Evolutionary conservation across 2,797 vertebrate species (phyloP), one percentile per base, ranked within the genome.

Genomic region (Gephyroberyx darwinii): DNA sequence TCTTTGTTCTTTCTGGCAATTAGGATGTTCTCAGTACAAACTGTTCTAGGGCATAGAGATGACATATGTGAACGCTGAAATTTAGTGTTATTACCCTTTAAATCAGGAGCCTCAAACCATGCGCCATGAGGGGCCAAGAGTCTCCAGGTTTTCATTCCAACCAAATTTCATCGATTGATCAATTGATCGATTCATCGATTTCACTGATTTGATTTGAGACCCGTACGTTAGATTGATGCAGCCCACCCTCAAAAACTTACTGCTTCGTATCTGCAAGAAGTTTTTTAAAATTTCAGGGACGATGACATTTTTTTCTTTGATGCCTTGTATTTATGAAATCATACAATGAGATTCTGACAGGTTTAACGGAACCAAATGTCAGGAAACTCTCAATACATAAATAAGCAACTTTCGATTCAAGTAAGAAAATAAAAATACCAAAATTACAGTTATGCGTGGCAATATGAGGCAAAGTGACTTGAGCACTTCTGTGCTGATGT

Each of bases 381-480:
- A 64, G 17, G 57, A 67, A 74, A 72, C 26, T 43, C 20, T 30
- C 14, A 26, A 9, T 30, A n/a, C 19, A 60, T 26, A 26, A 20
- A 22, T 43, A 5, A 20, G 13, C 20, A 41, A 22, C 19, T 57
- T 37, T 37, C 7, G 37, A 37, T 35, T 35, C 31, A 37, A 19
- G 12, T 22, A 43, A 37, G 50, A 71, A 53, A 69, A 65, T 16
- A 62, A 74, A 74, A 81, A 57, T 54, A 20, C 8, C 4, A 14
- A 61, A 55, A 48, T 60, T 69, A 62, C 9, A 37, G 10, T 20
- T 41, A 35, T 41, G 16, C 8, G 60, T 58, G 77, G 74, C 52
- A 79, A 72, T 74, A 75, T 68, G 63, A 78, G n/a, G 64, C 26
- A 61, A 72, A 88, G 77, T 70, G 70, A 78, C 67, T 85, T 69